A percentile compares a stretch with the other conserved stretches of the same genome.
These are phyloP conservation scores for Argyra leucocephala DNA, from an alignment of 2,888 invertebrate species.

Conservation along the genomic window DNA sequence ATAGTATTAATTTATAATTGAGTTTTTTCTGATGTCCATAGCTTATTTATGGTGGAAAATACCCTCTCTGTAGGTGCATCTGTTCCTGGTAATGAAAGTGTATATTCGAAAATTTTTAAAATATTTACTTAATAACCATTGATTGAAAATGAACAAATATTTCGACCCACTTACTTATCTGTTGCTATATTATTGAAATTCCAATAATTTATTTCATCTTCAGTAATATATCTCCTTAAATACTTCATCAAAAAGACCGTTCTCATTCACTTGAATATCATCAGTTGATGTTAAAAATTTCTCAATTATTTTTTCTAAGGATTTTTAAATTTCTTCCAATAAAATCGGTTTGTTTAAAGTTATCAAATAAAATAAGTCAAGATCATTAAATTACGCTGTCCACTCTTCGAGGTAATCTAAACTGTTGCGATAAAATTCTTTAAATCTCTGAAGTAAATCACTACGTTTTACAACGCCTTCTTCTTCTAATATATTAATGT, in stretches of 20 bases:
- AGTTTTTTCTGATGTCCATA: slow-evolving; percentile 10
- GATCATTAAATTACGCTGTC: slow-evolving; percentile 7
- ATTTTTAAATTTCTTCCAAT: neutral
- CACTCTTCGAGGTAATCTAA: slow-evolving; percentile 10
- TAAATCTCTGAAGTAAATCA: neutral
- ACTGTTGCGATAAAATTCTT: neutral
- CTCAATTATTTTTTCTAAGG: neutral
- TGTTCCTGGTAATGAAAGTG: slow-evolving; percentile 8
- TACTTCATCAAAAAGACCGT: slow-evolving; percentile 7
- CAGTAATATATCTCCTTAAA: slow-evolving; percentile 7
- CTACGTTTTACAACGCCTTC: slow-evolving; percentile 3
- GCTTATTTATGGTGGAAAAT: slow-evolving; percentile 7
- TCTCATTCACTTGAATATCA: slow-evolving; percentile 1
- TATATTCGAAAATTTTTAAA: slow-evolving; percentile 10
- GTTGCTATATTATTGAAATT: neutral
- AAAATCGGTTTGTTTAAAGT: slow-evolving; percentile 7
- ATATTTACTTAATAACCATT: neutral
- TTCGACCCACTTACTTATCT: slow-evolving; percentile 8
- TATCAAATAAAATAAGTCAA: slow-evolving; percentile 7
- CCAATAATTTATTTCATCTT: neutral
- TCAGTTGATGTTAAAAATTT: neutral
- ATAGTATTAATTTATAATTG: neutral
- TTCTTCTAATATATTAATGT: slow-evolving; percentile 7
- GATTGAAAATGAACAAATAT: slow-evolving; percentile 2
- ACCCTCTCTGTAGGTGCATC: slow-evolving; percentile 7